Evolutionary conservation across 2,797 vertebrate genomes (phyloP).

Genomic region (Anguilla megastoma): DNA sequence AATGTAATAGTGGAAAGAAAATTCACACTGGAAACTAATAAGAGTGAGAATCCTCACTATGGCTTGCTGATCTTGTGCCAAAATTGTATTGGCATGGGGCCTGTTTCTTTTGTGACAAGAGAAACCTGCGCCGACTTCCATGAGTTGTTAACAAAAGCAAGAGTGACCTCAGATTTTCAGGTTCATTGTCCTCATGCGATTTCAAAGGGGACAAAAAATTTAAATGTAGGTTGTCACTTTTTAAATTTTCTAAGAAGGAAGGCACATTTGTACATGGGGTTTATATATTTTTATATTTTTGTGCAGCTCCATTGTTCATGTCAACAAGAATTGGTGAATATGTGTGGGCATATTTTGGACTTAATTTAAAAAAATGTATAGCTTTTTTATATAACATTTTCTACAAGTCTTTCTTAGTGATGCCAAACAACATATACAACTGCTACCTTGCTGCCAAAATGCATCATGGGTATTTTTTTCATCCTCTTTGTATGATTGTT

Average conservation of each 20-base stretch:
- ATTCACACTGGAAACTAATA: constrained; percentile 17
- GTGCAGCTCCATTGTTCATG: background rate
- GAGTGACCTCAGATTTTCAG: constrained; percentile 26
- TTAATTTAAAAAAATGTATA: background rate
- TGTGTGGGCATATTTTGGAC: background rate
- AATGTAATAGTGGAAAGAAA: constrained; percentile 8
- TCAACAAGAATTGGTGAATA: background rate
- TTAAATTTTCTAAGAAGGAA: background rate
- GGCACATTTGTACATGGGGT: background rate
- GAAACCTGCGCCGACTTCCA: constrained; percentile 1
- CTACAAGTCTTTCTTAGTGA: background rate
- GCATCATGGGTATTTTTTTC: background rate
- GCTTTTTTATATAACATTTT: background rate
- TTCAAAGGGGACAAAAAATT: constrained; percentile 23
- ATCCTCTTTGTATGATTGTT: background rate
- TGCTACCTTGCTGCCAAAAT: background rate
- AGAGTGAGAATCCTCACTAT: background rate
- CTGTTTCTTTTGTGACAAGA: background rate
- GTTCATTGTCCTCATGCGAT: background rate
- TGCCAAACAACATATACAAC: background rate
- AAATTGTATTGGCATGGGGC: background rate
- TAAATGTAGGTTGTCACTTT: background rate
- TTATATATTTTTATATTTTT: background rate
- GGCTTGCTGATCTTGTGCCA: background rate
- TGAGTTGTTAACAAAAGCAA: constrained; percentile 23